Conservation (phyloP, 2,888 invertebrate species). For the Perizoma flavofasciatum region DNA sequence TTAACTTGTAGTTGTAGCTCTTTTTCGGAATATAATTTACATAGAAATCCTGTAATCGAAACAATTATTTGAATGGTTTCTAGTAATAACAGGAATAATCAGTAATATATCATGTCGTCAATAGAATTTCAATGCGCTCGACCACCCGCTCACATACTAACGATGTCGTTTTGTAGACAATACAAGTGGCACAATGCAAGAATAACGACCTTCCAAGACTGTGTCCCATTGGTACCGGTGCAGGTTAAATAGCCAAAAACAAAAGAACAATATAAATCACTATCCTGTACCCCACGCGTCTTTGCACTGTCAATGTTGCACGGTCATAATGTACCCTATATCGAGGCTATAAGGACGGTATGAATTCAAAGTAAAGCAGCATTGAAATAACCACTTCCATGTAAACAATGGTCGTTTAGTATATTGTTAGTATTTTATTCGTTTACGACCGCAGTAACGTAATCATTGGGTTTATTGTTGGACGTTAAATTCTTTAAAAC, state of each 20-base stretch:
- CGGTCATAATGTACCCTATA: conserved; percentile 44
- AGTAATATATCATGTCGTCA: conserved; percentile 75
- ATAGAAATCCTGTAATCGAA: conserved; percentile 56
- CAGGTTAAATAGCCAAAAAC: conserved; percentile 80
- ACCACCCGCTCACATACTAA: conserved; percentile 81
- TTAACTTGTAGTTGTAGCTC: neutral
- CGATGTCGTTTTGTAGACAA: conserved; percentile 79
- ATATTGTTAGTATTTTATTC: conserved; percentile 71
- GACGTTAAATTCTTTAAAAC: conserved; percentile 64
- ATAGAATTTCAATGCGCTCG: conserved; percentile 78
- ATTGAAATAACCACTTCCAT: conserved; percentile 62
- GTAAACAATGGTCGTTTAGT: conserved; percentile 75
- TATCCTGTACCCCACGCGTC: conserved; percentile 60
- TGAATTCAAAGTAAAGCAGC: conserved; percentile 29
- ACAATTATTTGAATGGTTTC: conserved; percentile 67
- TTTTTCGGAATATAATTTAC: conserved; percentile 40
- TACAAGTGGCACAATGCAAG: conserved; percentile 77
- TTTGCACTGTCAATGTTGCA: conserved; percentile 38
- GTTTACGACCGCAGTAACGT: conserved; percentile 69
- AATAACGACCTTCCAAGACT: conserved; percentile 77
- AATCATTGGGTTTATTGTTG: conserved; percentile 73
- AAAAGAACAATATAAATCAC: conserved; percentile 81
- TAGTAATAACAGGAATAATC: conserved; percentile 51
- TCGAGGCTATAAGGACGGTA: conserved; percentile 39
- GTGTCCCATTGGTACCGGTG: conserved; percentile 68